Evolutionary conservation across 2,888 invertebrate genomes (phyloP).

Genomic region (Cheilosia scutellata): DNA sequence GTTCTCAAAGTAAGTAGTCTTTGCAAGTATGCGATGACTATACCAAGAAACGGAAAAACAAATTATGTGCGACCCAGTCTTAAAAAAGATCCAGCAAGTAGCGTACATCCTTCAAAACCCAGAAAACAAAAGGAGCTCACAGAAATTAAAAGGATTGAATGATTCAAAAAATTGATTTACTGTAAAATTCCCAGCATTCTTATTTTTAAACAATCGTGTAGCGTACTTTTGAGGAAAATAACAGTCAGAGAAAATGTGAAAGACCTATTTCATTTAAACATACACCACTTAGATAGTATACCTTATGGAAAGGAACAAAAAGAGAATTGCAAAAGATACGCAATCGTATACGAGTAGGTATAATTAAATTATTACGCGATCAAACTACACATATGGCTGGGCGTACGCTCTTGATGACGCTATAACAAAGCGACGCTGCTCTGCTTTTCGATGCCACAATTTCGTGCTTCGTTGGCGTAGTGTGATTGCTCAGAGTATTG

Average conservation of each 20-base stretch:
- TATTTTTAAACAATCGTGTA: background rate
- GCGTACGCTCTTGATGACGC: slow-evolving; percentile 26
- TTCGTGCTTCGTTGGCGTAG: slow-evolving; percentile 8
- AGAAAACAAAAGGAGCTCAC: slow-evolving; percentile 21
- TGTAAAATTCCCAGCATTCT: background rate
- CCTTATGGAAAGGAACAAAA: background rate
- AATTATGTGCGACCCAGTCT: too few species aligned
- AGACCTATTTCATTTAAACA: too few species aligned
- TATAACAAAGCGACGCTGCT: background rate
- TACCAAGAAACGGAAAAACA: too few species aligned
- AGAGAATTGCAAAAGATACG: background rate
- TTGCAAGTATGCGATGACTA: too few species aligned
- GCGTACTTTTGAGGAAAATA: too few species aligned
- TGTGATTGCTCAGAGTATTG: slow-evolving; percentile 18
- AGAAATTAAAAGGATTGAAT: slow-evolving; percentile 8
- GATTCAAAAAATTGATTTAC: slow-evolving; percentile 1
- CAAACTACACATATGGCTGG: slow-evolving; percentile 23
- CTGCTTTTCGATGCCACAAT: slow-evolving; percentile 8
- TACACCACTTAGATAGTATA: too few species aligned
- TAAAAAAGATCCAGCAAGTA: too few species aligned
- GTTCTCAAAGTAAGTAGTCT: too few species aligned
- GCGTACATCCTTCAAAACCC: too few species aligned
- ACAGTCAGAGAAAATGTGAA: too few species aligned
- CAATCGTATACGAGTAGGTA: background rate
- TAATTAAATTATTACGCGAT: slow-evolving; percentile 33